Conservation (phyloP, 1,140 invertebrate genomes). For the Dufourea novaeangliae region DNA sequence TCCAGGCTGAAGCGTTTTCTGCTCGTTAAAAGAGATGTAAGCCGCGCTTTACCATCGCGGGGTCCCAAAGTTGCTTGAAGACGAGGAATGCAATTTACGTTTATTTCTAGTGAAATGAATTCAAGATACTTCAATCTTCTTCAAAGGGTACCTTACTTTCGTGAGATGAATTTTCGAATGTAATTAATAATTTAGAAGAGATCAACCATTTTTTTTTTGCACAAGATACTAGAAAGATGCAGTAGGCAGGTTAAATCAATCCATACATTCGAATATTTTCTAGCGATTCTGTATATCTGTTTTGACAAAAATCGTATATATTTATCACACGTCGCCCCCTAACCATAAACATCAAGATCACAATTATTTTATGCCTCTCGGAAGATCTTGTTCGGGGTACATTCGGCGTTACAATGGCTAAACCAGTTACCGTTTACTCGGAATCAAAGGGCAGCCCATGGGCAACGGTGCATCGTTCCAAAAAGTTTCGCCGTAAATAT, state of each 20-base stretch:
- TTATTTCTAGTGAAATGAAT: background rate
- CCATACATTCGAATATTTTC: no score
- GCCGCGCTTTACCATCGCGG: background rate
- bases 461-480: background rate
- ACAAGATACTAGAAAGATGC: no score
- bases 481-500: constrained; percentile 30
- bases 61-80: background rate
- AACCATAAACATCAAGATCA: no score
- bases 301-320: no score
- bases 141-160: background rate
- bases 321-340: no score
- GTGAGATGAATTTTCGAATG: background rate
- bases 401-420: background rate
- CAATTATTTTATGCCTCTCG: background rate
- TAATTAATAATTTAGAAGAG: no score
- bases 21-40: constrained; percentile 22
- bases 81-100: background rate
- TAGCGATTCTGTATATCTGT: no score
- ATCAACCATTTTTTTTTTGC: no score
- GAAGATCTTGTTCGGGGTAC: background rate
- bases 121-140: background rate
- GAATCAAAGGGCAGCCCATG: background rate
- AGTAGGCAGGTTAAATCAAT: no score
- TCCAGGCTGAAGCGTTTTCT: background rate
- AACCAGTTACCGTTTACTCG: constrained; percentile 7